Conservation (phyloP, 2,113 vertebrate species). For the Ceuthmochares aereus region DNA sequence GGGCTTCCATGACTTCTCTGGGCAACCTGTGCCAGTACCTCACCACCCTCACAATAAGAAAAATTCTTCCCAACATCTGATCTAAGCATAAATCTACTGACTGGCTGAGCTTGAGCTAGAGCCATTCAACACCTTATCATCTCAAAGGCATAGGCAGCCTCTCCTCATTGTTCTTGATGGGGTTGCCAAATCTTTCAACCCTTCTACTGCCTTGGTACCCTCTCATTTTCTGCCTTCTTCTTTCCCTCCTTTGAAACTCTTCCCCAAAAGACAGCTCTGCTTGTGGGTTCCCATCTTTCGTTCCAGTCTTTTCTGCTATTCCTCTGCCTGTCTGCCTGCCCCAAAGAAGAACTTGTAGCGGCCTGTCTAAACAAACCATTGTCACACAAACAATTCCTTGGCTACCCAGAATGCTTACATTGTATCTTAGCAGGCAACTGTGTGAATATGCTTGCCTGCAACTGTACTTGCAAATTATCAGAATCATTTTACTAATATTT, state of each 20-base stretch:
- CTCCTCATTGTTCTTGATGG: not conserved
- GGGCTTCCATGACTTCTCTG: too few relatives aligned
- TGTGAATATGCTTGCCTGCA: conserved; percentile 7
- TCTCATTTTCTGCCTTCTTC: not conserved
- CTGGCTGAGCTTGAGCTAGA: not conserved
- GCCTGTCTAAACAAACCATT: not conserved
- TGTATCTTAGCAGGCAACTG: not conserved
- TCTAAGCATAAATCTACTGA: not conserved
- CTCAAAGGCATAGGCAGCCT: not conserved
- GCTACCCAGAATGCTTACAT: not conserved
- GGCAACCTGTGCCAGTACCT: too few relatives aligned
- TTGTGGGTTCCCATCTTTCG: not conserved
- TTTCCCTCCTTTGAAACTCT: not conserved
- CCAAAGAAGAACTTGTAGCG: not conserved
- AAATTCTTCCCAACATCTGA: too few relatives aligned
- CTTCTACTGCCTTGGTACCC: not conserved
- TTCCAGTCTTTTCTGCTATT: not conserved
- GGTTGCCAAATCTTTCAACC: not conserved
- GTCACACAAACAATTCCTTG: not conserved
- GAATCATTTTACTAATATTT: conserved; percentile 45
- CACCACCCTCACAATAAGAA: too few relatives aligned
- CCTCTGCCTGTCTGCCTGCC: not conserved
- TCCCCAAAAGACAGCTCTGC: not conserved
- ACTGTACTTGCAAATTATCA: conserved; percentile 21
- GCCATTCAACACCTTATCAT: rapidly evolving